Percentiles rank a stretch among this genome's conserved stretches.
These are phyloP conservation scores for Acanthosoma haemorrhoidale DNA, from an alignment of 2,888 invertebrate genomes.

Conservation along the genomic window DNA sequence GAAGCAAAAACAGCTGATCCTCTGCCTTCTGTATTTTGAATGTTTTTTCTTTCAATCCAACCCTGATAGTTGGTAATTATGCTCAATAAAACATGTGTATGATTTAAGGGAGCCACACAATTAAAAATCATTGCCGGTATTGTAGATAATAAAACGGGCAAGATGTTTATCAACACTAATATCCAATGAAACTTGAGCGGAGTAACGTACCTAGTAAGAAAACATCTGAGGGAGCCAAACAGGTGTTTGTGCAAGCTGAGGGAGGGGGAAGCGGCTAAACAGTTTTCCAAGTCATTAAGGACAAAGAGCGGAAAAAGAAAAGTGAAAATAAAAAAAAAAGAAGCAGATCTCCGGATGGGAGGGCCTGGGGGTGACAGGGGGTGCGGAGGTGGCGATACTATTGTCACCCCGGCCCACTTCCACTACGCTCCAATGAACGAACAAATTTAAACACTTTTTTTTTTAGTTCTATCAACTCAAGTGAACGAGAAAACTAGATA, in stretches of 20 bases:
- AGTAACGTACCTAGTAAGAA: neutral
- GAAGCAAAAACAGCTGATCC: too few species aligned
- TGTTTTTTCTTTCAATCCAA: too few species aligned
- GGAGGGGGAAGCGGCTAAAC: slow-evolving; percentile 7
- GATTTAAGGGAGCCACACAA: too few species aligned
- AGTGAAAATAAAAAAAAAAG: neutral
- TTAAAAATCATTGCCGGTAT: too few species aligned
- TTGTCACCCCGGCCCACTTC: neutral
- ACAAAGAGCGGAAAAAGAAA: slow-evolving; percentile 1
- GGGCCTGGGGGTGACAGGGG: slow-evolving; percentile 3
- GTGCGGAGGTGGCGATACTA: neutral
- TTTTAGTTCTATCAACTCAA: neutral
- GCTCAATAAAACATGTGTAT: too few species aligned
- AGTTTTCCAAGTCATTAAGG: slow-evolving; percentile 27
- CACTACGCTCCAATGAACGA: neutral
- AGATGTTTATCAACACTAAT: neutral
- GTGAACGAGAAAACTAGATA: neutral
- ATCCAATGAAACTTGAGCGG: neutral
- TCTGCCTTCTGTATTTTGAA: too few species aligned
- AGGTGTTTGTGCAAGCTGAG: slow-evolving; percentile 10
- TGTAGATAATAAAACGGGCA: neutral
- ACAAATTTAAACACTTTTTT: neutral
- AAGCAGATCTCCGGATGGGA: neutral
- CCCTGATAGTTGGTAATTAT: too few species aligned
- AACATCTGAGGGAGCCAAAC: neutral